phyloP scores from a whole-genome alignment of 2,113 vertebrate genomes.

The Corvus moneduloides region DNA sequence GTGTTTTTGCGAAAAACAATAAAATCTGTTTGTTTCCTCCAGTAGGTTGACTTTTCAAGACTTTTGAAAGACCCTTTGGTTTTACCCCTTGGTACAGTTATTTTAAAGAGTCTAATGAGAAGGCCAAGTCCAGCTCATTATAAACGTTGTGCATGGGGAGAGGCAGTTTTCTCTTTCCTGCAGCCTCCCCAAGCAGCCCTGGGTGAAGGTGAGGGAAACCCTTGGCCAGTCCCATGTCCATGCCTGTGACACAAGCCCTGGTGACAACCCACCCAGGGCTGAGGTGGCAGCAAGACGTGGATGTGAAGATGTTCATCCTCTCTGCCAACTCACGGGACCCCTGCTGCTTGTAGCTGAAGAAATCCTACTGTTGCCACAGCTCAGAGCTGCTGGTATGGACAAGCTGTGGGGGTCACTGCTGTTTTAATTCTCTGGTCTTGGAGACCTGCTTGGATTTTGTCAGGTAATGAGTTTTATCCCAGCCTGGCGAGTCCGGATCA shows the following conservation, averaged over 20 bases:
- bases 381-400: background rate
- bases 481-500: background rate
- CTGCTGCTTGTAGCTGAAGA: background rate
- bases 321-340: background rate
- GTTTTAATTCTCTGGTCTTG: background rate
- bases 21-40: slow-evolving; percentile 13
- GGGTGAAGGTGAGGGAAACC: background rate
- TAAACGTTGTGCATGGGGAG: rapidly evolving
- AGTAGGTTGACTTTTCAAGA: background rate
- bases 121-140: background rate
- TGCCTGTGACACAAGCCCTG: background rate
- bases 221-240: background rate
- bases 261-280: background rate
- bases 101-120: background rate
- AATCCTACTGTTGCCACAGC: background rate
- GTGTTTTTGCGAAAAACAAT: background rate
- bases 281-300: background rate
- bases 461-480: background rate
- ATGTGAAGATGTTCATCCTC: background rate
- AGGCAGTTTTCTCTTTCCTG: background rate
- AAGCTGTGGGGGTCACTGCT: too few relatives aligned
- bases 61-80: background rate
- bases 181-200: background rate
- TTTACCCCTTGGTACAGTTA: background rate
- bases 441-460: background rate